Evolutionary conservation across 2,888 invertebrate species (phyloP), one percentile per base, ranked within the genome.

Genomic region (Arge pagana): DNA sequence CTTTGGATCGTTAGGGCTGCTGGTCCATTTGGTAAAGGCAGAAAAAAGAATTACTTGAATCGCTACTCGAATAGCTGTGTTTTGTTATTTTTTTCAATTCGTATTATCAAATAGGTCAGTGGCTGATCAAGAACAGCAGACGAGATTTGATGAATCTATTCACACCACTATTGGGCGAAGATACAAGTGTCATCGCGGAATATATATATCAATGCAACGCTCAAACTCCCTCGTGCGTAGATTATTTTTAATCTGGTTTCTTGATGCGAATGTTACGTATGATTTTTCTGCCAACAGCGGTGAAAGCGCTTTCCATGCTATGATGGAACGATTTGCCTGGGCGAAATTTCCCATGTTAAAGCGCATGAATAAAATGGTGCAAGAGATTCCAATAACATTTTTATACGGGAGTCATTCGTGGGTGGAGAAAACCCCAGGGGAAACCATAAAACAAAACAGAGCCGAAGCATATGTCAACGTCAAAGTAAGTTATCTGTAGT

Each of bases 161-260:
- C 78, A 72, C 85, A n/a, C 73, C 79, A 15, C 72, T 83, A 21
- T 77, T 91, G 19, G 81, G 83, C 1, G 85, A 89, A 37, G 85
- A 88, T 7, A 82, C 85, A n/a, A 81, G 79, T 8, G 77, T 88
- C n/a, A 86, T 96, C 66, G 87, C 93, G 2, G 90, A 93, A 68
- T 97, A 97, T 71, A 90, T 97, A 58, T 96, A 96, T 75, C 96
- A 97, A 74, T 96, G 96, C 72, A 98, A 98, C 78, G 89, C 92
- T 35, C 96, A 96, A 77, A 83, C 83, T 52, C 96, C 97, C 3
- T 90, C 89, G 89, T 90, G 73, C 80, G 79, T 76, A 56, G 7
- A 45, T 10, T 33, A 16, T 5, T 33, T 18, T 16, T 11, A 16
- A 4, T 39, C 11, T n/a, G 8, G 19, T n/a, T n/a, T 33, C 11